Base-by-base conservation (phyloP, 2,888 invertebrate species). In the Acanthosoma haemorrhoidale region DNA sequence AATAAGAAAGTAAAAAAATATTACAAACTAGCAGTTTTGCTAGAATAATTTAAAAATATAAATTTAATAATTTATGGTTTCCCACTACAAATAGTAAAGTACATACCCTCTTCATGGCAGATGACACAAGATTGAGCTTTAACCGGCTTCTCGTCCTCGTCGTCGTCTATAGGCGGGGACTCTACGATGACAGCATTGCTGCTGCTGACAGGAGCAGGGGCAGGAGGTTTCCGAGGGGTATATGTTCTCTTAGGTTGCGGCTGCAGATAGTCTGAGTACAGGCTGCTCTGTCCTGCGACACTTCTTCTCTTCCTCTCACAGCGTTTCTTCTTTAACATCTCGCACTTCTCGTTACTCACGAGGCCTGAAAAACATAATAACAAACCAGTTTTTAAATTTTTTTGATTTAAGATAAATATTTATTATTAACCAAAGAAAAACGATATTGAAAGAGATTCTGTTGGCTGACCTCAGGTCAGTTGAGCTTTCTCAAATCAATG, bases 231-330 rank as follows among this genome's bases (percentile, higher is more conserved):
- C 13, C 58, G 39, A 59, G 68, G 59, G 1, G 59, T 60, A 13
- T 59, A 60, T n/a, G 58, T 68, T 15, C 58, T 31, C 61, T 43
- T 57, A 2, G 68, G 34, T 11, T 36, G 57, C 32, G 61, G 71
- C 29, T 72, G 70, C 16, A 70, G 70, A 39, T 73, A 73, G 38
- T 73, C 73, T 8, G 69, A 70, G 43, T 73, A 72, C 11, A 72
- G 69, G 21, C 63, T 72, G 43, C 67, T 73, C 15, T 73, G 73
- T n/a, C 73, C 73, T 9, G 73, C 73, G 3, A 68, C 72, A 25
- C 63, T 72, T 21, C 73, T 63, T 38, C 72, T 43, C 36, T 74
- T 74, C 38, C 72, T 70, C 29, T 69, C 71, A 31, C 64, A 64
- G n/a, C 67, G 58, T 21, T 64, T 69, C 15, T 16, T 51, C 38